These are phyloP conservation scores for Oreotrochilus melanogaster DNA, from an alignment of 2,113 vertebrate species.

Conservation along the genomic window DNA sequence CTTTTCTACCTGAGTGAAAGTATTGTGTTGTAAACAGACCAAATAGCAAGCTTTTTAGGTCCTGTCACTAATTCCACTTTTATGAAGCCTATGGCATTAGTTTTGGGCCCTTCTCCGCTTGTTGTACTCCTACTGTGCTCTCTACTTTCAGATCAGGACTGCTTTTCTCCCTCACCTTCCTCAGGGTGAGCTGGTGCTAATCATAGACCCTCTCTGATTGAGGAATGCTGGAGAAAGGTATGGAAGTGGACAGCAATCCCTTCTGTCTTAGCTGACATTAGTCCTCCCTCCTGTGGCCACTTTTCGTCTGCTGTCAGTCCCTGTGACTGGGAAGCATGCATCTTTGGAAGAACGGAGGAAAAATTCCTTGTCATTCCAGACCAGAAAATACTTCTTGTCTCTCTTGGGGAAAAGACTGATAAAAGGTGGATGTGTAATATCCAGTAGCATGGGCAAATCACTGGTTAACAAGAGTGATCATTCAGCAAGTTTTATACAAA, in stretches of 20 bases:
- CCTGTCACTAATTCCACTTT: background rate
- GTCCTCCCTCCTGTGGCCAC: background rate
- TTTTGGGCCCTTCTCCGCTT: background rate
- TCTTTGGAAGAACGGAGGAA: background rate
- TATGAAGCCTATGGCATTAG: background rate
- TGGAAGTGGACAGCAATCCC: background rate
- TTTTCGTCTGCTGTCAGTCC: background rate
- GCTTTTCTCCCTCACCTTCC: background rate
- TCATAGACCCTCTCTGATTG: background rate
- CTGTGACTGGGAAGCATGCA: accelerated
- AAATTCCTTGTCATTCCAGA: background rate
- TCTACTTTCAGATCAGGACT: background rate
- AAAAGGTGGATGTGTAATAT: background rate
- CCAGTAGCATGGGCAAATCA: background rate
- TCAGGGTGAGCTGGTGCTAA: background rate
- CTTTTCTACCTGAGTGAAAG: background rate
- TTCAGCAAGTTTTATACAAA: background rate
- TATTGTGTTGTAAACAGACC: background rate
- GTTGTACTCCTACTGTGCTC: background rate
- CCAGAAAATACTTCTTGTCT: background rate
- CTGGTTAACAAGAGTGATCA: background rate
- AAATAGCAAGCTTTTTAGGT: background rate
- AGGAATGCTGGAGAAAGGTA: background rate
- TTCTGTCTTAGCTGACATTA: background rate
- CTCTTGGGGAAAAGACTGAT: background rate